These are phyloP conservation scores for Thymelicus lineola DNA, from an alignment of 2,888 invertebrate species.

Conservation along the genomic window DNA sequence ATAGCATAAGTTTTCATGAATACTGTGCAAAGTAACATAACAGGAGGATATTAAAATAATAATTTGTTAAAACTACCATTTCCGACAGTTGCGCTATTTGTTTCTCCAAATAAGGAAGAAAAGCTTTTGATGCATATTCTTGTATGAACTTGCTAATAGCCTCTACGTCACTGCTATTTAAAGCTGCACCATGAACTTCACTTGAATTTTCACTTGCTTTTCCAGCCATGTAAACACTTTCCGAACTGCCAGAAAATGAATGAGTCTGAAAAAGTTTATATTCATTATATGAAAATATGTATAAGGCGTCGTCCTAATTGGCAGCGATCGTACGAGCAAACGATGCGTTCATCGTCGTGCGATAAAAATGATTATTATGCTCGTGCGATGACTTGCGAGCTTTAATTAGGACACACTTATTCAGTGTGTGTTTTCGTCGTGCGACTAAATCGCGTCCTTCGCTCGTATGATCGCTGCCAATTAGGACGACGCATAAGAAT, in stretches of 20 bases:
- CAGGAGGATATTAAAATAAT: not conserved
- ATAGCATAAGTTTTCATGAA: not conserved
- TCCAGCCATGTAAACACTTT: conserved; percentile 85
- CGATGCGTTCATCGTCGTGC: too few relatives aligned
- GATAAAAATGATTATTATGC: too few relatives aligned
- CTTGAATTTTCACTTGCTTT: conserved; percentile 72
- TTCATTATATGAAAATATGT: too few relatives aligned
- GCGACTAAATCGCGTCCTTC: too few relatives aligned
- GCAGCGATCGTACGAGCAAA: too few relatives aligned
- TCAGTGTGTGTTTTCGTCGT: too few relatives aligned
- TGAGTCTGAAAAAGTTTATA: conserved; percentile 65
- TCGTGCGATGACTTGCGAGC: too few relatives aligned
- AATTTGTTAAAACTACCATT: conserved; percentile 41
- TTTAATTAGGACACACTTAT: too few relatives aligned
- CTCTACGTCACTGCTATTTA: conserved; percentile 94
- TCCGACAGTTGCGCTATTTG: conserved; percentile 93
- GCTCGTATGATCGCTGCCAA: too few relatives aligned
- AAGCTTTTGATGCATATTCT: conserved; percentile 93
- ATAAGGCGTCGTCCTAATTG: too few relatives aligned
- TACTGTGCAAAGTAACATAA: not conserved
- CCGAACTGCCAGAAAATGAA: conserved; percentile 83
- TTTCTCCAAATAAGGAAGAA: conserved; percentile 96
- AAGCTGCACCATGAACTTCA: conserved; percentile 89
- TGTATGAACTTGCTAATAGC: conserved; percentile 93
- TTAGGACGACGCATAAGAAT: too few relatives aligned